Base-by-base conservation (phyloP, 2,797 vertebrate genomes). In the Malacoctenus gilli region DNA sequence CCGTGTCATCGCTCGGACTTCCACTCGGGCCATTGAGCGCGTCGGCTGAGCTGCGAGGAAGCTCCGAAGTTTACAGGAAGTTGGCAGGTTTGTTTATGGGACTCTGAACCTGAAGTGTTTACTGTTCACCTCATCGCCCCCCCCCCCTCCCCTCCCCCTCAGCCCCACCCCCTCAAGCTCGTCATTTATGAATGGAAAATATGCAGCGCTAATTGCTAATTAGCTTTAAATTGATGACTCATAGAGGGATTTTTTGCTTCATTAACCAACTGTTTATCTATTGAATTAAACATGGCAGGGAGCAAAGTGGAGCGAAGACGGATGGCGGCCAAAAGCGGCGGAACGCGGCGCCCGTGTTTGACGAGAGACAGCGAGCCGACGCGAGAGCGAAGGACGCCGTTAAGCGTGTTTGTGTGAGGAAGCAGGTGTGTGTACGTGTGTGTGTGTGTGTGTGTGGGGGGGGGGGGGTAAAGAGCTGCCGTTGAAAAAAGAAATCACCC, bases 141-240 rank as follows among this genome's bases (percentile, higher is more conserved):
- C 54, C 62, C 68, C 70, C 56, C 10, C 54, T 64, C 68, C 70
- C 56, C 10, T 81, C 82, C 69, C 79, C 74, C 75, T 66, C 34
- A 65, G 62, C 25, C 16, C 58, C 53, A 41, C 67, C 54, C 62
- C 68, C 70, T 53, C 10, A n/a, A n/a, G 3, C 65, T 79, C 67
- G 57, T 86, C 69, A 80, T 60, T 76, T 77, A 80, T 82, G 78
- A 64, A 84, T 72, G 68, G 37, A 59, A n/a, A 79, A 85, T 79
- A 47, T 43, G 72, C 49, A 1, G 52, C 13, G 71, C 80, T 85
- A 86, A 87, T 86, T 83, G 65, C 54, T 77, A 82, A 90, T 83
- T 83, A 81, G 75, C 41, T 67, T 66, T 52, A 77, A 82, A 85
- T 68, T 79, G 70, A 87, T 85, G 81, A 87, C 55, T 86, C 68